These are phyloP conservation scores for Silurus lanzhouensis DNA, from an alignment of 2,797 vertebrate species.

Conservation along the genomic window DNA sequence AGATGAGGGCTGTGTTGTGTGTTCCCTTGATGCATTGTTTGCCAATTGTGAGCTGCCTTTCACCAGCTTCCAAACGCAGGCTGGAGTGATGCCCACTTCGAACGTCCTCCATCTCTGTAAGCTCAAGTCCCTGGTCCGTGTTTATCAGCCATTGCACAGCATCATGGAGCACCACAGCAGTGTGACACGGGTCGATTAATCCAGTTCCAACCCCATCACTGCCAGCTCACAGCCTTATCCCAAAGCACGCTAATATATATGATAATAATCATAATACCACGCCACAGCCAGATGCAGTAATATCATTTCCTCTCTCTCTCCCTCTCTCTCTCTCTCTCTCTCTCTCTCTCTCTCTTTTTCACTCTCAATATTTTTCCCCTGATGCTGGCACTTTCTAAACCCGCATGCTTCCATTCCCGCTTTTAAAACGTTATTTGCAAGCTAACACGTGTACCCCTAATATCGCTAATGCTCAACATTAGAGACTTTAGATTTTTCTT, in stretches of 20 bases:
- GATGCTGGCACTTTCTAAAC: slow-evolving; percentile 47
- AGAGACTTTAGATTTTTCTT: background rate
- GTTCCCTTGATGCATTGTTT: background rate
- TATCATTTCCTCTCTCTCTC: slow-evolving; percentile 47
- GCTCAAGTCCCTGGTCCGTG: slow-evolving; percentile 32
- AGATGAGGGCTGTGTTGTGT: background rate
- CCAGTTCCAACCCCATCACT: slow-evolving; percentile 63
- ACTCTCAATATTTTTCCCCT: slow-evolving; percentile 49
- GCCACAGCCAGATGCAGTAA: slow-evolving; percentile 65
- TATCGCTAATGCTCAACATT: background rate
- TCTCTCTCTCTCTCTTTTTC: no score
- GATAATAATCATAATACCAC: slow-evolving; percentile 67
- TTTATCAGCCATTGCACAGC: slow-evolving; percentile 47
- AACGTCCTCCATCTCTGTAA: slow-evolving; percentile 32
- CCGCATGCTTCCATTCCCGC: slow-evolving; percentile 16
- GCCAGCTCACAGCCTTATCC: slow-evolving; percentile 61
- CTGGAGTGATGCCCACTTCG: slow-evolving; percentile 65
- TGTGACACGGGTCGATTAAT: slow-evolving; percentile 45
- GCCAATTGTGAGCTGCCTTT: slow-evolving; percentile 5
- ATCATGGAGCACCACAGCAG: slow-evolving; percentile 26
- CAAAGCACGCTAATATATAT: slow-evolving; percentile 63
- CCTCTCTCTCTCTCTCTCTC: no score
- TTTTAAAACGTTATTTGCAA: slow-evolving; percentile 39
- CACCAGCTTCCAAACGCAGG: slow-evolving; percentile 40
- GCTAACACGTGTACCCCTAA: slow-evolving; percentile 1